Conservation (phyloP, 2,888 invertebrate species). For the Invenusta paracnida region DNA sequence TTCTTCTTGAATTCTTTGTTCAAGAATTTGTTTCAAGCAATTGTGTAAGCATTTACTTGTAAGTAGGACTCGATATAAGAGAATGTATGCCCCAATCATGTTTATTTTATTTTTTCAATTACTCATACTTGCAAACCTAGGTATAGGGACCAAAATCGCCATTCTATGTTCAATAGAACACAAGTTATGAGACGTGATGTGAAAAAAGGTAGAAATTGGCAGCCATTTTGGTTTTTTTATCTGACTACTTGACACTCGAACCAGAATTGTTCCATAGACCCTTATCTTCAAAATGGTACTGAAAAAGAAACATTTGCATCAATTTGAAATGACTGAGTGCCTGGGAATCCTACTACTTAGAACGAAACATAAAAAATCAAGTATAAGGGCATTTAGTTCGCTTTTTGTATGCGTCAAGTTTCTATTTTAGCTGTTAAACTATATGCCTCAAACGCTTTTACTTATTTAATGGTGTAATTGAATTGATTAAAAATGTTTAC, state of each 20-base stretch:
- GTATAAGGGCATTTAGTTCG: too few relatives aligned
- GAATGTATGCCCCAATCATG: not conserved
- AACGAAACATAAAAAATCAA: too few relatives aligned
- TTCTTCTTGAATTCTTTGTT: not conserved
- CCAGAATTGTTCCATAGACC: not conserved
- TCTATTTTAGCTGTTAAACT: too few relatives aligned
- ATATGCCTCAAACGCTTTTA: too few relatives aligned
- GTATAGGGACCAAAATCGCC: not conserved
- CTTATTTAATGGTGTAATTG: too few relatives aligned
- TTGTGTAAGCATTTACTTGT: not conserved
- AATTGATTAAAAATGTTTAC: too few relatives aligned
- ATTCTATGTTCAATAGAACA: constrained; percentile 23
- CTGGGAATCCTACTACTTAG: not conserved
- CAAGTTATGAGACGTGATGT: not conserved
- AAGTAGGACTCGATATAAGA: too few relatives aligned
- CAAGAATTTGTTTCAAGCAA: not conserved
- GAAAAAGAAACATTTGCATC: not conserved
- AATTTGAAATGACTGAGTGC: not conserved
- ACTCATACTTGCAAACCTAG: constrained; percentile 4
- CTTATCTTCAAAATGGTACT: not conserved
- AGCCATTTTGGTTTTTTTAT: constrained; percentile 1
- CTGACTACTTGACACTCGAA: not conserved
- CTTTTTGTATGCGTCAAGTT: too few relatives aligned
- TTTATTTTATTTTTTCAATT: constrained; percentile 8
- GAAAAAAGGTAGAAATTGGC: constrained; percentile 17